Evolutionary conservation across 2,113 vertebrate species (phyloP).

Genomic region (Zosterops japonicus): DNA sequence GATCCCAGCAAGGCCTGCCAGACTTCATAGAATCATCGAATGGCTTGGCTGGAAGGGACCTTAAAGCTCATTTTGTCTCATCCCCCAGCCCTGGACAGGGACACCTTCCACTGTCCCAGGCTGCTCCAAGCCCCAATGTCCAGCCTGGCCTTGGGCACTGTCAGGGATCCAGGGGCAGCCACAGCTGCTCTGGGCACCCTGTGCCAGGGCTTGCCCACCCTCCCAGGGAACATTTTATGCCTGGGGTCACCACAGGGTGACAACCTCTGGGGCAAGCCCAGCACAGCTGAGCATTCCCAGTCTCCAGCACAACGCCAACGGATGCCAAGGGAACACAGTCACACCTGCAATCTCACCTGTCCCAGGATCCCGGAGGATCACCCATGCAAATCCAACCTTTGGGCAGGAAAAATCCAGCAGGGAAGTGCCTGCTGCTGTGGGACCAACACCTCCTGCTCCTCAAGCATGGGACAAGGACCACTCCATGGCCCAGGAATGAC

Average conservation of each 20-base stretch:
- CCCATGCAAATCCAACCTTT: neutral
- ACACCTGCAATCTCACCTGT: neutral
- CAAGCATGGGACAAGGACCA: neutral
- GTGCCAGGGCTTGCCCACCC: neutral
- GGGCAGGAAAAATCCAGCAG: neutral
- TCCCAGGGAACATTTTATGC: neutral
- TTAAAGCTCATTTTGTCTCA: neutral
- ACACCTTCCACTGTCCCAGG: fast-evolving
- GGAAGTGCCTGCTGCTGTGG: neutral
- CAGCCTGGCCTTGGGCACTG: fast-evolving
- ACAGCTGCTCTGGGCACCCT: neutral
- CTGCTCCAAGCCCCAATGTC: fast-evolving
- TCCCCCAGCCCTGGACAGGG: neutral
- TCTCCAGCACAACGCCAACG: fast-evolving
- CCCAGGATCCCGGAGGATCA: fast-evolving
- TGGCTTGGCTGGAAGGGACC: neutral
- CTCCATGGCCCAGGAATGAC: neutral
- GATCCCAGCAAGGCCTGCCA: neutral
- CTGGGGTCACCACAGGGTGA: neutral
- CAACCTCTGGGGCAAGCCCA: neutral
- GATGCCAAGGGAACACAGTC: fast-evolving
- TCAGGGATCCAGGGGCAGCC: neutral
- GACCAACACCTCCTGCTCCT: neutral
- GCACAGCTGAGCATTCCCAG: neutral
- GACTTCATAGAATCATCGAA: neutral